Conservation (phyloP, 2,113 vertebrate genomes). For the Psettodes erumei region DNA sequence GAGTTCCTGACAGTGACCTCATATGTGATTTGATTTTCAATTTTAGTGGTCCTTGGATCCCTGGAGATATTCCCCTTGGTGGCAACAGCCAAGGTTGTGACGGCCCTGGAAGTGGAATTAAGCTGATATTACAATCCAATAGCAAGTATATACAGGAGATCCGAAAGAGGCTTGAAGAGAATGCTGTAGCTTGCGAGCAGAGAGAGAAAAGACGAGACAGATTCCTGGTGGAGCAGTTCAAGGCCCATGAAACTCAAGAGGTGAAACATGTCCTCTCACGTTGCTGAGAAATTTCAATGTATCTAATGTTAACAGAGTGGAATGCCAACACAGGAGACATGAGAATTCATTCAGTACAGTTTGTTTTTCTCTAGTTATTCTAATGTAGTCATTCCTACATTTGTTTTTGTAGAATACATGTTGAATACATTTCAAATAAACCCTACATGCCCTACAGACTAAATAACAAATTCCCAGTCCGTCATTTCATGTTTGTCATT, state of each 20-base stretch:
- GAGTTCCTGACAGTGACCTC: neutral
- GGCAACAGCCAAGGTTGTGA: slow-evolving; percentile 6
- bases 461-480: no score
- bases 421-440: neutral
- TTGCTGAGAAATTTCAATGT: neutral
- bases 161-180: slow-evolving; percentile 87
- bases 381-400: neutral
- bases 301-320: neutral
- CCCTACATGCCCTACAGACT: no score
- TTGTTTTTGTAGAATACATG: neutral
- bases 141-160: slow-evolving; percentile 89
- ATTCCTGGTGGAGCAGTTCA: slow-evolving; percentile 87
- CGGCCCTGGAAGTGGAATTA: slow-evolving; percentile 29
- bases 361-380: neutral
- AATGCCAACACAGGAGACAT: neutral
- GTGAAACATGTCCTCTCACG: slow-evolving; percentile 71
- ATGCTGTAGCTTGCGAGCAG: slow-evolving; percentile 82
- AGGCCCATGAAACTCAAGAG: slow-evolving; percentile 86
- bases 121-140: slow-evolving; percentile 84
- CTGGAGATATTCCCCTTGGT: neutral
- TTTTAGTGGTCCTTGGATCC: slow-evolving; percentile 31
- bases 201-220: slow-evolving; percentile 86
- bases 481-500: no score
- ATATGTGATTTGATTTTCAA: slow-evolving; percentile 9
- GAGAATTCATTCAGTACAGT: neutral